Conservation (phyloP, 2,113 vertebrate genomes). For the Mormyrus lacerda region DNA sequence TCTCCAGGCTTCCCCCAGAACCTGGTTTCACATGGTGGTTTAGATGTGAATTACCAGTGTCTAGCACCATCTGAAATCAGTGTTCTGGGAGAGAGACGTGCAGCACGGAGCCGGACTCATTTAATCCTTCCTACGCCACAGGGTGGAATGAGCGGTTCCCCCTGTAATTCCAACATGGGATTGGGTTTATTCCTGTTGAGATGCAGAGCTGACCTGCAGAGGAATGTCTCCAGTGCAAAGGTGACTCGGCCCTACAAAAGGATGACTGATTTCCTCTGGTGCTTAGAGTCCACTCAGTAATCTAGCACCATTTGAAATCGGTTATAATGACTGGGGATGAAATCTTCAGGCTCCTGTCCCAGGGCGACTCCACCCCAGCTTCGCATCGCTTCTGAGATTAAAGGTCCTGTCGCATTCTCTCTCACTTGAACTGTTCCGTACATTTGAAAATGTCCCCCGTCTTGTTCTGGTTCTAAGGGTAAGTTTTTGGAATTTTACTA, state of each 20-base stretch:
- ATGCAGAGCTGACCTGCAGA: neutral
- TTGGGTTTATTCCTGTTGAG: neutral
- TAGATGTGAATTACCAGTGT: conserved; percentile 65
- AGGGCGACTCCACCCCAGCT: neutral
- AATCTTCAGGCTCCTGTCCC: conserved; percentile 30
- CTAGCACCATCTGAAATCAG: conserved; percentile 85
- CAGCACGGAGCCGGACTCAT: conserved; percentile 12
- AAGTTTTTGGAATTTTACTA: neutral
- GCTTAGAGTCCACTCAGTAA: conserved; percentile 83
- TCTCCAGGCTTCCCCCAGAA: conserved; percentile 46
- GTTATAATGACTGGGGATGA: conserved; percentile 92
- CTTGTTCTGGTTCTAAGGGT: neutral
- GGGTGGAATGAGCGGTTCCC: neutral
- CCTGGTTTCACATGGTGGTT: conserved; percentile 77
- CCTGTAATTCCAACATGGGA: neutral
- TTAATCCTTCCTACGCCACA: neutral
- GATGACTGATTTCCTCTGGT: conserved; percentile 99
- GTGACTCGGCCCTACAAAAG: conserved; percentile 66
- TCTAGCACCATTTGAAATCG: conserved; percentile 99
- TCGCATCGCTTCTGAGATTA: neutral
- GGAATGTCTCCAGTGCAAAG: neutral
- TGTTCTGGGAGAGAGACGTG: conserved; percentile 63
- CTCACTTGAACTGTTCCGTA: neutral
- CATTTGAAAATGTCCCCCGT: neutral
- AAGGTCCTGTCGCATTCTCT: neutral